Conservation (phyloP, 2,888 invertebrate genomes). For the Drosophila merina region DNA sequence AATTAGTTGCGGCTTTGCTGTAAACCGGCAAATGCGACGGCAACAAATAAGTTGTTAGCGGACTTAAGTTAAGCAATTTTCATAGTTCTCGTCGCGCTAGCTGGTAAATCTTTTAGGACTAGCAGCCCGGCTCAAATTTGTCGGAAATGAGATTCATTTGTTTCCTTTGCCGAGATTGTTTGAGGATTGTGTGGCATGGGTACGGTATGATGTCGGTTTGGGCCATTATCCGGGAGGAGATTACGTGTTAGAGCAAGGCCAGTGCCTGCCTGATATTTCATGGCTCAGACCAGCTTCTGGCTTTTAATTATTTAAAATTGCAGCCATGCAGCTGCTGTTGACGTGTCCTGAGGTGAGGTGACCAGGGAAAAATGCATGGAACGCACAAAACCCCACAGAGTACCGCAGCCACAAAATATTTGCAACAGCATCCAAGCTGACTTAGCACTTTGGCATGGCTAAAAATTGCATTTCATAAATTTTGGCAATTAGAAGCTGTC, state of each 20-base stretch:
- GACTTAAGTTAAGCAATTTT: slow-evolving; percentile 75
- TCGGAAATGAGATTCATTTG: slow-evolving; percentile 78
- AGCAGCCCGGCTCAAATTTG: slow-evolving; percentile 59
- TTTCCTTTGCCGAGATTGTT: slow-evolving; percentile 53
- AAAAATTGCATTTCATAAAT: slow-evolving; percentile 58
- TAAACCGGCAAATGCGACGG: slow-evolving; percentile 49
- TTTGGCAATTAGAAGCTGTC: slow-evolving; percentile 42
- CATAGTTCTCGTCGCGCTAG: slow-evolving; percentile 69
- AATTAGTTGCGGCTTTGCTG: slow-evolving; percentile 75
- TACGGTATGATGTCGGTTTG: slow-evolving; percentile 16
- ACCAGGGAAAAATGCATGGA: slow-evolving; percentile 1
- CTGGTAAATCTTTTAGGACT: slow-evolving; percentile 55
- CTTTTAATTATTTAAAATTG: slow-evolving; percentile 73
- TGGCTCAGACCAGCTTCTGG: slow-evolving; percentile 35
- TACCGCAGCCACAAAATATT: slow-evolving; percentile 43
- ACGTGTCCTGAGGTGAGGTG: slow-evolving; percentile 42
- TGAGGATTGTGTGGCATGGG: slow-evolving; percentile 15
- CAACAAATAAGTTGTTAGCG: slow-evolving; percentile 74
- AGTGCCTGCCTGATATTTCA: slow-evolving; percentile 56
- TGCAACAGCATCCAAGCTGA: slow-evolving; percentile 47
- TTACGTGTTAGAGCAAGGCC: slow-evolving; percentile 29
- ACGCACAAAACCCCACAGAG: slow-evolving; percentile 1
- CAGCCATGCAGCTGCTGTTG: slow-evolving; percentile 59
- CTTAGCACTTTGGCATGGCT: slow-evolving; percentile 22
- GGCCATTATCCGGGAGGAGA: slow-evolving; percentile 30